phyloP scores from a whole-genome alignment of 1,140 invertebrate genomes.

The Ylistrum balloti region DNA sequence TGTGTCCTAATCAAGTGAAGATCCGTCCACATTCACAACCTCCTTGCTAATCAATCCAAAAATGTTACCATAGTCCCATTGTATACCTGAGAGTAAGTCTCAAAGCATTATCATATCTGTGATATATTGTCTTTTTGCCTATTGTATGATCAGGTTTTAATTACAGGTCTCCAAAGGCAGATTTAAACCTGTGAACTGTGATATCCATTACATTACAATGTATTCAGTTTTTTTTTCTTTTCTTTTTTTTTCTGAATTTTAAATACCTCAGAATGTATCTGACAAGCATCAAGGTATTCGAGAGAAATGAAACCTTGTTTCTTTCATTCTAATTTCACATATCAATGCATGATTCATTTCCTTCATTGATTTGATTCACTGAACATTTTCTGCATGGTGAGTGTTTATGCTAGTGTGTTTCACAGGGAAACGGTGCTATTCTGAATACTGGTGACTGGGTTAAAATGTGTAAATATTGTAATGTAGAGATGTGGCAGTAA shows the following conservation, averaged over 20 bases:
- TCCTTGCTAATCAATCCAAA: too few relatives aligned
- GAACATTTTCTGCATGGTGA: neutral
- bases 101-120: neutral
- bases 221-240: neutral
- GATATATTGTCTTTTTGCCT: neutral
- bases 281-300: neutral
- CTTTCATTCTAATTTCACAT: neutral
- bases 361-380: neutral
- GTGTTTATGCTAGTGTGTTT: neutral
- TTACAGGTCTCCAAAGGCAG: neutral
- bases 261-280: neutral
- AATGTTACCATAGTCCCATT: neutral
- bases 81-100: neutral
- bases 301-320: too few relatives aligned
- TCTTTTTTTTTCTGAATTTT: too few relatives aligned
- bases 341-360: neutral
- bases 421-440: conserved; percentile 4
- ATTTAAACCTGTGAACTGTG: neutral
- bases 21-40: conserved; percentile 23
- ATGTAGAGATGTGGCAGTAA: too few relatives aligned
- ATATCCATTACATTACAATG: neutral
- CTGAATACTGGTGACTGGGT: neutral
- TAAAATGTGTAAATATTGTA: neutral
- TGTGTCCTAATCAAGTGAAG: neutral
- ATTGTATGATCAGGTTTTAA: neutral